Evolutionary conservation across 1,140 invertebrate species (phyloP).

Genomic region (Pseudomyrmex cubaensis): DNA sequence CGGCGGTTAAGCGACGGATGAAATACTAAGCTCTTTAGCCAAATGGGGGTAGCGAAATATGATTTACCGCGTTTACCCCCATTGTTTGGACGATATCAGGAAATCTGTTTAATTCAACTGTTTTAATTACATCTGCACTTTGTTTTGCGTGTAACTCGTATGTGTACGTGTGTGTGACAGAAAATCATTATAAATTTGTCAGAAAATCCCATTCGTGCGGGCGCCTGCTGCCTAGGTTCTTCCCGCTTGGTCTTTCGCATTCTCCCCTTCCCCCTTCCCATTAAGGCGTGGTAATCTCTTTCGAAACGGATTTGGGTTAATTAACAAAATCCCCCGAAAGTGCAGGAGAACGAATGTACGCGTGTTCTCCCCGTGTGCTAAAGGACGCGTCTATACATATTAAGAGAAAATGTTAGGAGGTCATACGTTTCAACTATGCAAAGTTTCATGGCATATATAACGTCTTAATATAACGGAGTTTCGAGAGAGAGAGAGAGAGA

Average conservation of each 20-base stretch:
- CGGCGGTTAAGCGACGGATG: slow-evolving; percentile 6
- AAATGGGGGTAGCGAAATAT: slow-evolving; percentile 11
- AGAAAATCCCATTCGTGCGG: slow-evolving; percentile 6
- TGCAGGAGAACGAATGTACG: not conserved
- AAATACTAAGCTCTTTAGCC: slow-evolving; percentile 30
- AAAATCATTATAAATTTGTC: slow-evolving; percentile 39
- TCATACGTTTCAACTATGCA: not conserved
- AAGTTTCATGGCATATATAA: not conserved
- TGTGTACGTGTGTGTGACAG: not conserved
- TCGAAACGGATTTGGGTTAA: slow-evolving; percentile 30
- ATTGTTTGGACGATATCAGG: not conserved
- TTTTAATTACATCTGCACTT: slow-evolving; percentile 6
- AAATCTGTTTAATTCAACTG: slow-evolving; percentile 22
- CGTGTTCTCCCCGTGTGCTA: not conserved
- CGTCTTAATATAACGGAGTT: not conserved
- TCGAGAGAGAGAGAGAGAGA: not conserved
- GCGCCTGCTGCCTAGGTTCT: too few species aligned
- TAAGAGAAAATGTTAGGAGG: not conserved
- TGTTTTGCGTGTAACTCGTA: not conserved
- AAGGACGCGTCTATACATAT: not conserved
- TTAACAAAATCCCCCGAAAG: slow-evolving; percentile 37
- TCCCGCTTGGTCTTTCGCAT: not conserved
- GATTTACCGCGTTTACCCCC: slow-evolving; percentile 1
- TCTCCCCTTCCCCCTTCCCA: not conserved
- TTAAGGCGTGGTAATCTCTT: slow-evolving; percentile 44